phyloP scores from a whole-genome alignment of 2,797 vertebrate species.

The Chaetophractus vellerosus region DNA sequence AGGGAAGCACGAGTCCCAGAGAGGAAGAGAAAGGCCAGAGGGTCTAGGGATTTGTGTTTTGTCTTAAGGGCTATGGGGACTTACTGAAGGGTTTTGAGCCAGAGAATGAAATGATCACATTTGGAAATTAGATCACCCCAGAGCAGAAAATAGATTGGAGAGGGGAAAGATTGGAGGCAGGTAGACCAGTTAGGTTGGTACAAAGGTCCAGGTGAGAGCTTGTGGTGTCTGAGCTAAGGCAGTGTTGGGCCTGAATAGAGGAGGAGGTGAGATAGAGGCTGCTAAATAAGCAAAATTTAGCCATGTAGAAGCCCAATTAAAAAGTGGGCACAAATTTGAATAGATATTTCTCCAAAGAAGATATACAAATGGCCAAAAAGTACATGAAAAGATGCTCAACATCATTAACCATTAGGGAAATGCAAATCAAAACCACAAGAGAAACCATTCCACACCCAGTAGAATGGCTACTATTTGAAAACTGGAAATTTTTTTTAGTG shows the following conservation, averaged over 20 bases:
- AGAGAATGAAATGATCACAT: conserved; percentile 21
- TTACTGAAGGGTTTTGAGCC: conserved; percentile 15
- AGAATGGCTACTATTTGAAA: too few species aligned
- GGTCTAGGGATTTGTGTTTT: background rate
- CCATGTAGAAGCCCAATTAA: background rate
- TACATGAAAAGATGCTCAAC: too few species aligned
- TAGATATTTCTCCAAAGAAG: too few species aligned
- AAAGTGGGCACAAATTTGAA: too few species aligned
- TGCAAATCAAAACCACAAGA: too few species aligned
- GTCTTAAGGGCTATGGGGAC: background rate
- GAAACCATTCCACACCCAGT: too few species aligned
- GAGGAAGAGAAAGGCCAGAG: background rate
- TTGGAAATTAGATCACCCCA: conserved; percentile 20
- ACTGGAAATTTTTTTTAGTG: too few species aligned
- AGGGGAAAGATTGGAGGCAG: too few species aligned
- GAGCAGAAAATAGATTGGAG: background rate
- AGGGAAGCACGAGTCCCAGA: background rate
- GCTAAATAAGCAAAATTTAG: background rate
- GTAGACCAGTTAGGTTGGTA: background rate
- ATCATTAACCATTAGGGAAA: too few species aligned
- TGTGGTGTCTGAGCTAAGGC: background rate
- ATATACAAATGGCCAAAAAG: too few species aligned
- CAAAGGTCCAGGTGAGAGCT: background rate
- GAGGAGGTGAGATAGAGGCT: background rate
- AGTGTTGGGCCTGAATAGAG: background rate